A percentile compares a stretch with the other conserved stretches of the same genome.
Evolutionary conservation across 2,797 vertebrate genomes (phyloP).

Genomic region (Stomatorhinus walkeri): DNA sequence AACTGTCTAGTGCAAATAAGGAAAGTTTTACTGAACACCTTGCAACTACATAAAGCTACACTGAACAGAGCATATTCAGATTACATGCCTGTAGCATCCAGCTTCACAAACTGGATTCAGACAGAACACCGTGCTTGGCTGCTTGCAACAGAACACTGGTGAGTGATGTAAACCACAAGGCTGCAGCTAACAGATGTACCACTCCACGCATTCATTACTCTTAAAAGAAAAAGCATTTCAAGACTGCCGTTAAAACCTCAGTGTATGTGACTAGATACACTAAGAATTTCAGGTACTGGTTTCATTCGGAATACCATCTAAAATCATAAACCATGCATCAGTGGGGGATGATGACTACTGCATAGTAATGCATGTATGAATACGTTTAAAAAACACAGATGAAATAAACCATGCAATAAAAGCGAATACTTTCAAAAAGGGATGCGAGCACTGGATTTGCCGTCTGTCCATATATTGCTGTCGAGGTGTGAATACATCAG

Average conservation of each 20-base stretch:
- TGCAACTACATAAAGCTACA: background rate
- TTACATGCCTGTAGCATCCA: background rate
- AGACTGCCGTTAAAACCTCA: background rate
- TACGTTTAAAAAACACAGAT: background rate
- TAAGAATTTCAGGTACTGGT: background rate
- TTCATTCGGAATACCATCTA: background rate
- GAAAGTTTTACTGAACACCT: background rate
- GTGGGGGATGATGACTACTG: background rate
- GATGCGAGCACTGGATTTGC: background rate
- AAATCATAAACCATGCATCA: background rate
- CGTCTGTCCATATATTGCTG: background rate
- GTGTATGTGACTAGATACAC: background rate
- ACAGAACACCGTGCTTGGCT: background rate
- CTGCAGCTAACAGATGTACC: background rate
- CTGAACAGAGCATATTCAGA: background rate
- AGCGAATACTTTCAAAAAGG: background rate
- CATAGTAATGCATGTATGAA: background rate
- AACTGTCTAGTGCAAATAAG: background rate
- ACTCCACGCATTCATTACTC: background rate
- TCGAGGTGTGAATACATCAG: background rate
- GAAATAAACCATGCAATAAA: background rate
- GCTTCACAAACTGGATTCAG: background rate
- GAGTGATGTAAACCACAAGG: background rate
- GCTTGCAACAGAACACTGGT: background rate
- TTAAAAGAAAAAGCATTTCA: constrained; percentile 3